Evolutionary conservation across 1,140 invertebrate species (phyloP).

Genomic region (Drosophila rhopaloa): DNA sequence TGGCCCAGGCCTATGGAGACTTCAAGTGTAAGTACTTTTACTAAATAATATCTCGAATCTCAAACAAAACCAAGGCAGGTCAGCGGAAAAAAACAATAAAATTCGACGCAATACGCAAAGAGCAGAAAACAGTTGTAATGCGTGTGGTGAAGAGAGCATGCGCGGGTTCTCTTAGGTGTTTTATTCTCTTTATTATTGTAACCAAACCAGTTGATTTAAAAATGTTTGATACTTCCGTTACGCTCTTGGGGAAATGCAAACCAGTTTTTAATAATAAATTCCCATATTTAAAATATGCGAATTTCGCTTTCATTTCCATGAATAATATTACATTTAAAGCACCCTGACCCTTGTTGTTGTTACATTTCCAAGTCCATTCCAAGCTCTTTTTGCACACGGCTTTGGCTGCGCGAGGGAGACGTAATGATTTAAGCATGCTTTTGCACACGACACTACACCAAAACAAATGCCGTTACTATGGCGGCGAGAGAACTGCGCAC

Average conservation of each 20-base stretch:
- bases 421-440: conserved; percentile 11
- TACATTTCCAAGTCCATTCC: conserved; percentile 21
- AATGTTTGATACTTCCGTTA: conserved; percentile 31
- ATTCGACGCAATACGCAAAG: conserved; percentile 66
- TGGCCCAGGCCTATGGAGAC: conserved; percentile 62
- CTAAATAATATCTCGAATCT: conserved; percentile 6
- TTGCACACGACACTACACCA: conserved; percentile 74
- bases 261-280: conserved; percentile 40
- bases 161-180: conserved; percentile 23
- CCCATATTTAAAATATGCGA: conserved; percentile 38
- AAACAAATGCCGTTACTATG: conserved; percentile 79
- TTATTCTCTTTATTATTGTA: conserved; percentile 20
- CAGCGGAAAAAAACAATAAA: conserved; percentile 59
- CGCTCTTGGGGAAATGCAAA: conserved; percentile 31
- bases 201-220: conserved; percentile 30
- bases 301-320: conserved; percentile 36
- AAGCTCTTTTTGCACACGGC: conserved; percentile 69
- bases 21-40: conserved; percentile 67
- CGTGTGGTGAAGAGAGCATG: conserved; percentile 41
- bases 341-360: conserved; percentile 9
- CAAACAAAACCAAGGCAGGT: conserved; percentile 58
- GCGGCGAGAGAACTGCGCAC: conserved; percentile 58
- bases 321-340: conserved; percentile 4
- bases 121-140: conserved; percentile 12
- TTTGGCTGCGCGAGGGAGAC: conserved; percentile 16